phyloP scores from a whole-genome alignment of 2,113 vertebrate species.

The Percina caprodes region DNA sequence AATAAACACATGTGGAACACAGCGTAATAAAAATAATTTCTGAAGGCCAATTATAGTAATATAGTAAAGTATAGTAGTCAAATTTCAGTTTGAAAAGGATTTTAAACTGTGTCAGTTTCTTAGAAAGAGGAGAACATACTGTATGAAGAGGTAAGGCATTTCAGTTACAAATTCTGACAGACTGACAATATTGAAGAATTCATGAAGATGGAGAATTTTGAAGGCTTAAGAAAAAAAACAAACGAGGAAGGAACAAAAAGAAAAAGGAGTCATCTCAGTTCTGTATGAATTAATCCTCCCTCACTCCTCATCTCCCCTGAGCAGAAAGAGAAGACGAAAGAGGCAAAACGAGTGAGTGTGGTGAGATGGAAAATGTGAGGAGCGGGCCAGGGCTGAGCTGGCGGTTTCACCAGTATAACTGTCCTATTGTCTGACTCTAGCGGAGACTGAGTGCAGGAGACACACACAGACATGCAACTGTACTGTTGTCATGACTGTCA shows the following conservation, averaged over 20 bases:
- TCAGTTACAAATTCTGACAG: background rate
- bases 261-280: background rate
- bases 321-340: constrained; percentile 54
- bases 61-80: no score
- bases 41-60: constrained; percentile 48
- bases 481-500: constrained; percentile 49
- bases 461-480: constrained; percentile 15
- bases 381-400: constrained; percentile 38
- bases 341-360: constrained; percentile 37
- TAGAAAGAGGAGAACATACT: background rate
- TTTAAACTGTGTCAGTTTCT: background rate
- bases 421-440: constrained; percentile 71
- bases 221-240: background rate
- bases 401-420: constrained; percentile 72
- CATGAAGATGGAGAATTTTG: background rate
- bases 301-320: constrained; percentile 46
- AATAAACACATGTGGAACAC: constrained; percentile 70
- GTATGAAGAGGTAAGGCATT: background rate
- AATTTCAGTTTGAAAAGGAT: background rate
- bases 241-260: background rate
- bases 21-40: constrained; percentile 54
- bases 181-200: background rate
- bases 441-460: constrained; percentile 24
- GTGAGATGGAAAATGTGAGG: constrained; percentile 76
- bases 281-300: constrained; percentile 34